Evolutionary conservation across 2,888 invertebrate genomes (phyloP), one percentile per base, ranked within the genome.

Genomic region (Orthosia gothica): DNA sequence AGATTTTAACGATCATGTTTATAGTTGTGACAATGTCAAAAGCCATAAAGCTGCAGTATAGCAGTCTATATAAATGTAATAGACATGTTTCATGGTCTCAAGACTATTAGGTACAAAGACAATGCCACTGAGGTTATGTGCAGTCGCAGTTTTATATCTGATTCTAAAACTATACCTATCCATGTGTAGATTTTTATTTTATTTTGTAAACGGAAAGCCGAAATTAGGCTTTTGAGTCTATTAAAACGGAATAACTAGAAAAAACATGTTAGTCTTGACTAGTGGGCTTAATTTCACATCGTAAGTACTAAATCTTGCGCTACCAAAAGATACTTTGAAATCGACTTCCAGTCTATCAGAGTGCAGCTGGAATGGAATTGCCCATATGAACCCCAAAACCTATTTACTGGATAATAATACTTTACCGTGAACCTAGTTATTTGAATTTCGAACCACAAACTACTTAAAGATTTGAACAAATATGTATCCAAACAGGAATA

Each of bases 71-170:
- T 49, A 40, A 52, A 62, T 57, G 47, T 58, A 62, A 65, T 26
- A 66, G 70, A 66, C 52, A 54, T 26, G 47, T 15, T 54, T 69
- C 59, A 70, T 50, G 13, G 26, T 55, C 70, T 18, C 49, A 12
- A 70, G 54, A 49, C 57, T 20, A 54, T 67, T 16, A n/a, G n/a
- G n/a, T n/a, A 18, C 70, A 76, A 63, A 57, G 58, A 81, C 70
- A 79, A 55, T 58, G 76, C 70, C 23, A 9, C 26, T 18, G 16
- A 47, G 18, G 54, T 66, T 70, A 50, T 66, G 58, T 59, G 62
- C 54, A 47, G 54, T 52, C 18, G 47, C 65, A 75, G 49, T 70
- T 81, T 68, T 65, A 47, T 68, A 52, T 16, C 15, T 2, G 40
- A 52, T 61, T 16, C 2, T 73, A 13, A 32, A 52, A 57, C 32